phyloP scores from a whole-genome alignment of 2,797 vertebrate genomes.

The Sebastes oblongus region DNA sequence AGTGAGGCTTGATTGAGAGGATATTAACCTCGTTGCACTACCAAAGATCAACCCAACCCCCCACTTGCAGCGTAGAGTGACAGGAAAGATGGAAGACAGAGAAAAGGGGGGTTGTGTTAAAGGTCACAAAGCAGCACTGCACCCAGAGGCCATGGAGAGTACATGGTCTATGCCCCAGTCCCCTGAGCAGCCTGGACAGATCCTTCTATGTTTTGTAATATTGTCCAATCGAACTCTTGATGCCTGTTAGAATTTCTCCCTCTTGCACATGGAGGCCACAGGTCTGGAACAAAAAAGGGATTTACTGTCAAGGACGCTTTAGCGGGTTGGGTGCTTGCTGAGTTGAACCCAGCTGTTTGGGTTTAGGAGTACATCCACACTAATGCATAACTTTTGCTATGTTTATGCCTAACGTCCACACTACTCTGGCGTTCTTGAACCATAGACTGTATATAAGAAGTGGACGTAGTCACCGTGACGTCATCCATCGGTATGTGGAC shows the following conservation, averaged over 20 bases:
- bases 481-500: too few species aligned
- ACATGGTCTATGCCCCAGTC: background rate
- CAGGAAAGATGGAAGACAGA: slow-evolving; percentile 35
- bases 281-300: slow-evolving; percentile 19
- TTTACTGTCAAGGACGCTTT: slow-evolving; percentile 14
- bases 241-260: slow-evolving; percentile 3
- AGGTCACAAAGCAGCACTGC: slow-evolving; percentile 28
- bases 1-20: slow-evolving; percentile 1
- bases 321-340: background rate
- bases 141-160: background rate
- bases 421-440: too few species aligned
- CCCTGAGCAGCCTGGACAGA: background rate
- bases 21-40: slow-evolving; percentile 49
- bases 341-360: slow-evolving; percentile 20
- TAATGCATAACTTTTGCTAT: too few species aligned
- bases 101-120: slow-evolving; percentile 21
- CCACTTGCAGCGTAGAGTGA: slow-evolving; percentile 11
- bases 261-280: background rate
- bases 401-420: too few species aligned
- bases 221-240: background rate
- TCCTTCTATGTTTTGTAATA: background rate
- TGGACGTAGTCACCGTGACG: too few species aligned
- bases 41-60: slow-evolving; percentile 28
- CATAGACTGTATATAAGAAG: too few species aligned
- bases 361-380: too few species aligned